Base-by-base conservation (phyloP, 2,797 vertebrate genomes). In the Pseudomugil tenellus region DNA sequence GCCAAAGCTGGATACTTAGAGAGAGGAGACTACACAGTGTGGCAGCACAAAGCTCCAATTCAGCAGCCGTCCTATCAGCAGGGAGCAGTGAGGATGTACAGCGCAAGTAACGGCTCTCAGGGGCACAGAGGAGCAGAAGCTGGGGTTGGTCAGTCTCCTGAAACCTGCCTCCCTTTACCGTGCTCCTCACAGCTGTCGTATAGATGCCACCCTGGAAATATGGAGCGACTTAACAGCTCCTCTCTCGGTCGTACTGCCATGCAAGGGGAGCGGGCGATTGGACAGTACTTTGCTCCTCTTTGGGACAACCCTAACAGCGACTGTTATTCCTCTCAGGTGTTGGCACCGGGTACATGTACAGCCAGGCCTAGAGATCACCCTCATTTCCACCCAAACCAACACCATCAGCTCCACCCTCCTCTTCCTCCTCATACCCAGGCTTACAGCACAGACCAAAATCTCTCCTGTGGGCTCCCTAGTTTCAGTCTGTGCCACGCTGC, bases 261-360 rank as follows among this genome's bases (percentile, higher is more conserved):
- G 93, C 96, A 95, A 1, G 92, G 94, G 74, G 93, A 96, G 83
- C 95, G 95, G 85, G 86, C 96, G 0, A 90, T 94, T 51, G 95
- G 95, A 55, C 97, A 95, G 71, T 96, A 96, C 90, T 96, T 96
- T 0, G 92, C 95, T 0, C 94, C 96, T 0, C 94, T 95, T 3
- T 98, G 97, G 97, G 97, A 97, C 91, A 92, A 95, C 3, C 96
- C 96, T 16, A 94, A 95, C 85, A 96, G 95, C 10, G 96, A 97
- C 94, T 95, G 95, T 94, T 98, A 96, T 83, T 92, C 95, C 78
- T 93, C 96, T 0, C 93, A 94, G 10, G 96, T 97, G 92, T 86
- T 96, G 89, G 94, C 92, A 28, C 83, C 80, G 11, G 87, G 85
- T 71, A 68, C 86, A 39, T 88, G 87, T 19, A 87, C 95, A 0